Percentiles rank a stretch among this genome's conserved stretches.
Conservation (phyloP, 2,797 vertebrate genomes). For the Lophius americanus region DNA sequence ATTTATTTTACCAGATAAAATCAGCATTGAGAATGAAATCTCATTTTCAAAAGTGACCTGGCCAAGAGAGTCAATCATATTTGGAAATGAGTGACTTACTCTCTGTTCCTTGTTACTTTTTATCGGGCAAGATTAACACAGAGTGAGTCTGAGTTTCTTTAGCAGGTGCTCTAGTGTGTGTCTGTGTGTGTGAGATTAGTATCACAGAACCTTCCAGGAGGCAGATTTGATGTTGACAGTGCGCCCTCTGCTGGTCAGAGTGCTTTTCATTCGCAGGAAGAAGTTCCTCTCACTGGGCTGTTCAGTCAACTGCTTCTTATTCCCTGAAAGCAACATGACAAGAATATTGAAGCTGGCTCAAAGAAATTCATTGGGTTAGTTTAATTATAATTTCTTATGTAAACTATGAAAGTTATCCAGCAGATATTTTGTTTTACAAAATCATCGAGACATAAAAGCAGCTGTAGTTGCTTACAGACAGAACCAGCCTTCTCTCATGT, state of each 20-base stretch:
- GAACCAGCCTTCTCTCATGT: neutral
- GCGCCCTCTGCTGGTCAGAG: slow-evolving; percentile 87
- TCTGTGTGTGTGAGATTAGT: neutral
- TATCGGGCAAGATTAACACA: no score
- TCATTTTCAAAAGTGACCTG: no score
- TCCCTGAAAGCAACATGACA: slow-evolving; percentile 60
- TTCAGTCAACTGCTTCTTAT: slow-evolving; percentile 70
- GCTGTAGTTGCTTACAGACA: neutral
- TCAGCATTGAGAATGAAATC: no score
- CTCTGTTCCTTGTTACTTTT: no score
- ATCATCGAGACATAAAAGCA: neutral
- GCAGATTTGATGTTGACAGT: slow-evolving; percentile 91
- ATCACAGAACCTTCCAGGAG: slow-evolving; percentile 84
- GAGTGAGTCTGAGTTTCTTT: no score
- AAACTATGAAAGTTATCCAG: no score
- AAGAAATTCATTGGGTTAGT: no score
- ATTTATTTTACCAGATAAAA: no score
- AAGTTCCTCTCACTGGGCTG: slow-evolving; percentile 76
- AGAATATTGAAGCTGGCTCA: neutral
- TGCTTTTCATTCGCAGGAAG: slow-evolving; percentile 90
- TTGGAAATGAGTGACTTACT: no score
- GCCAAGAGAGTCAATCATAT: no score
- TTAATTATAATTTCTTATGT: no score
- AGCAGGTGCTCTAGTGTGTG: neutral
- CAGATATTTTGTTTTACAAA: neutral